A percentile compares a stretch with the other conserved stretches of the same genome.
Conservation (phyloP, 2,888 invertebrate species). For the Plebejus melissa region DNA sequence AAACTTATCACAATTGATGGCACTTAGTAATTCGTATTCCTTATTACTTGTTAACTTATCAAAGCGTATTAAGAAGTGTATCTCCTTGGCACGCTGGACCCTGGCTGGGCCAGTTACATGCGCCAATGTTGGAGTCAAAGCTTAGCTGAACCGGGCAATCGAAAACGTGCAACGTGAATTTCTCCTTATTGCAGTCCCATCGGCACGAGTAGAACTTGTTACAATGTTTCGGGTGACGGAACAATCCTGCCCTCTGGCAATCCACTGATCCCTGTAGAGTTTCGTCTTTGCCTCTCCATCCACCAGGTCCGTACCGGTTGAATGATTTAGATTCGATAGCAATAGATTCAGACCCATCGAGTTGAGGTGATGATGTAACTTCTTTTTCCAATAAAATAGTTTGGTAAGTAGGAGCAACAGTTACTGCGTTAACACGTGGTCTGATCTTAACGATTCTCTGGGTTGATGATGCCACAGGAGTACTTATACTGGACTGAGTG, state of each 20-base stretch:
- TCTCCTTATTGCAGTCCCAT: slow-evolving; percentile 88
- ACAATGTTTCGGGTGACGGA: slow-evolving; percentile 86
- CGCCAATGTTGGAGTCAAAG: slow-evolving; percentile 86
- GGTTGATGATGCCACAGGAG: slow-evolving; percentile 54
- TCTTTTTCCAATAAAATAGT: slow-evolving; percentile 61
- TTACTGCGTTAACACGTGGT: slow-evolving; percentile 61
- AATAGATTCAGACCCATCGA: slow-evolving; percentile 43
- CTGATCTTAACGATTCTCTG: slow-evolving; percentile 55
- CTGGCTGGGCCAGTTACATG: slow-evolving; percentile 90
- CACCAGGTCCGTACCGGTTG: slow-evolving; percentile 82
- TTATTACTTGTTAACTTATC: slow-evolving; percentile 43
- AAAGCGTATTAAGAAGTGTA: slow-evolving; percentile 80
- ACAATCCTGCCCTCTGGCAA: slow-evolving; percentile 80
- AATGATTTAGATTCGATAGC: slow-evolving; percentile 68
- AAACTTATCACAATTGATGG: slow-evolving; percentile 71
- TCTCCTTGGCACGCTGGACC: slow-evolving; percentile 87
- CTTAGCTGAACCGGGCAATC: slow-evolving; percentile 89
- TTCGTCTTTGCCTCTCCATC: slow-evolving; percentile 78
- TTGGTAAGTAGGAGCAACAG: slow-evolving; percentile 65
- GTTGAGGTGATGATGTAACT: slow-evolving; percentile 47
- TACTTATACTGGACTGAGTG: slow-evolving; percentile 57
- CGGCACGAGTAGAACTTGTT: slow-evolving; percentile 91
- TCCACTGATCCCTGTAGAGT: slow-evolving; percentile 80
- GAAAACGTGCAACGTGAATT: slow-evolving; percentile 86
- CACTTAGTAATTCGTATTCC: slow-evolving; percentile 57